phyloP scores from a whole-genome alignment of 2,888 invertebrate genomes.

The Rotaria macrura region DNA sequence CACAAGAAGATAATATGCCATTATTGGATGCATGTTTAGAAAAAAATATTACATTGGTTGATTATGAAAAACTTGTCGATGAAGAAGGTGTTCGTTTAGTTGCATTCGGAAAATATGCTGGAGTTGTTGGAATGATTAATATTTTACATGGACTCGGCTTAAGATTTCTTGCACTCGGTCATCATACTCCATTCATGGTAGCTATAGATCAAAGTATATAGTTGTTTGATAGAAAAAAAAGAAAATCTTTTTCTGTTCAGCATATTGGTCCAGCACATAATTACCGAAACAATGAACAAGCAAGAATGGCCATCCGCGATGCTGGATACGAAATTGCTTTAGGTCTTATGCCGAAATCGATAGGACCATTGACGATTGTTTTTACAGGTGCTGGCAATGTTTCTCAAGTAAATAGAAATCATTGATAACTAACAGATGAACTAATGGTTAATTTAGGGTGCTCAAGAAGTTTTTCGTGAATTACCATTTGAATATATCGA shows the following conservation, averaged over 20 bases:
- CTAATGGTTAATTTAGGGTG: conserved; percentile 68
- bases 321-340: conserved; percentile 97
- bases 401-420: not conserved
- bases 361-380: conserved; percentile 90
- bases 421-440: too few relatives aligned
- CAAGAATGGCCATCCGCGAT: conserved; percentile 86
- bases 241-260: conserved; percentile 49
- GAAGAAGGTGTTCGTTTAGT: conserved; percentile 77
- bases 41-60: conserved; percentile 83
- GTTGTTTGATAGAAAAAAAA: not conserved
- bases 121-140: conserved; percentile 95
- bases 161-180: conserved; percentile 80
- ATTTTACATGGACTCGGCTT: conserved; percentile 92
- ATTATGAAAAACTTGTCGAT: conserved; percentile 91
- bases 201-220: not conserved
- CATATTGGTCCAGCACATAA: conserved; percentile 97
- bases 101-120: conserved; percentile 95
- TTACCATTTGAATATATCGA: conserved; percentile 93
- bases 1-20: conserved; percentile 94
- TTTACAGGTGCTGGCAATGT: conserved; percentile 89
- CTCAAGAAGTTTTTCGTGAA: conserved; percentile 73
- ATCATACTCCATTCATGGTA: conserved; percentile 95
- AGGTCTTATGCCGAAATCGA: conserved; percentile 87
- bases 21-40: conserved; percentile 86
- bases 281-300: conserved; percentile 93